Evolutionary conservation across 1,140 invertebrate genomes (phyloP).

Genomic region (Lepidurus apus): DNA sequence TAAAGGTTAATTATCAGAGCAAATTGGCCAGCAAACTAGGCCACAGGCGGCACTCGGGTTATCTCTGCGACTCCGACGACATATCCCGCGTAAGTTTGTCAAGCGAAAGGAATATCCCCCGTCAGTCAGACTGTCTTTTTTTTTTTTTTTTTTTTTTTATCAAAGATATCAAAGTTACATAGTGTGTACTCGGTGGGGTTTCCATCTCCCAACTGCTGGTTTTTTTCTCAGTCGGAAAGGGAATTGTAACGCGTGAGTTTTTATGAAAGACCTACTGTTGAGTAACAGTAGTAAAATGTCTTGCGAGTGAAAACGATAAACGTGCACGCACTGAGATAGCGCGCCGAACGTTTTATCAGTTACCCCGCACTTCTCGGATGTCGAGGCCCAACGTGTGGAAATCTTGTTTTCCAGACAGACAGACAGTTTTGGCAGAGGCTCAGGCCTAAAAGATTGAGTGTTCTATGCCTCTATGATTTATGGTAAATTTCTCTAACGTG

Average conservation of each 20-base stretch:
- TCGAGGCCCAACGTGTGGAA: not conserved
- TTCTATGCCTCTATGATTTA: no score
- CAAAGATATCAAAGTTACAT: not conserved
- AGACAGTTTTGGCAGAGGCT: not conserved
- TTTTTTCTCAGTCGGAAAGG: not conserved
- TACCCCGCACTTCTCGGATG: not conserved
- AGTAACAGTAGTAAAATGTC: conserved; percentile 1
- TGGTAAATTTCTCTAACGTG: no score
- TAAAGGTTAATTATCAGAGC: conserved; percentile 20
- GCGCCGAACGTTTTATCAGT: not conserved
- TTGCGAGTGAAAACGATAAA: not conserved
- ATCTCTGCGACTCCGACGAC: not conserved
- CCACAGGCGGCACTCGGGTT: conserved; percentile 3
- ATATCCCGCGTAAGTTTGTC: not conserved
- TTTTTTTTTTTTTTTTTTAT: not conserved
- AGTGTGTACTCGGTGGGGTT: not conserved
- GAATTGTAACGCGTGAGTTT: not conserved
- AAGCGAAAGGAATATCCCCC: not conserved
- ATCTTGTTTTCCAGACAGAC: not conserved
- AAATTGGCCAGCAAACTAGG: conserved; percentile 13
- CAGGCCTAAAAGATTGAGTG: no score
- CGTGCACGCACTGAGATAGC: not conserved
- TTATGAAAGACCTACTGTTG: not conserved
- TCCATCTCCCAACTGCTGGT: not conserved
- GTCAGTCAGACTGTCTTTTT: not conserved